These are phyloP conservation scores for Chrysochloris asiatica DNA, from an alignment of 2,113 vertebrate genomes.

Conservation along the genomic window DNA sequence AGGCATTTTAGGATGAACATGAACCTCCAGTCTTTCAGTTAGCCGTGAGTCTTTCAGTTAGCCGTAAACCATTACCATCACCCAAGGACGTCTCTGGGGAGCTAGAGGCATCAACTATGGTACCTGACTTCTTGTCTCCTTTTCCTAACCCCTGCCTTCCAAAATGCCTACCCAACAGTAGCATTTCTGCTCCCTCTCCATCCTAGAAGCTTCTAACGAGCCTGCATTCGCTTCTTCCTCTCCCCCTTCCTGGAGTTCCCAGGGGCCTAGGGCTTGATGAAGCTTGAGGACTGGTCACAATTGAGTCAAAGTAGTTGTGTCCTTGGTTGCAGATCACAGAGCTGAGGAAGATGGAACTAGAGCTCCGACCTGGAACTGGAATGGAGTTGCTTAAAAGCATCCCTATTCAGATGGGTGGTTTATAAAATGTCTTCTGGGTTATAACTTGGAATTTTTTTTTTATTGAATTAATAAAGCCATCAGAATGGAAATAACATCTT, in stretches of 20 bases:
- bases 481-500: neutral
- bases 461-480: neutral
- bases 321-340: neutral
- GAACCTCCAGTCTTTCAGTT: neutral
- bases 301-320: neutral
- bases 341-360: neutral
- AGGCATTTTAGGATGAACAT: neutral
- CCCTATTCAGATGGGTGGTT: neutral
- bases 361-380: neutral
- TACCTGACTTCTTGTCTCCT: neutral
- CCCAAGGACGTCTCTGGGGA: neutral
- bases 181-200: neutral
- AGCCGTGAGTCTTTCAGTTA: rapidly evolving
- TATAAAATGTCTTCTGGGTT: neutral
- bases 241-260: neutral
- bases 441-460: neutral
- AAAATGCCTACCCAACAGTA: neutral
- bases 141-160: neutral
- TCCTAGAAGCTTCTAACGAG: neutral
- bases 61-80: neutral
- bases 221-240: neutral
- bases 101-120: neutral
- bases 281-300: neutral
- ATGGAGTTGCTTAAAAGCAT: neutral
- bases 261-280: neutral